A percentile compares a stretch with the other conserved stretches of the same genome.
phyloP scores from a whole-genome alignment of 1,140 invertebrate species.

The Drosophila nigromelanica region DNA sequence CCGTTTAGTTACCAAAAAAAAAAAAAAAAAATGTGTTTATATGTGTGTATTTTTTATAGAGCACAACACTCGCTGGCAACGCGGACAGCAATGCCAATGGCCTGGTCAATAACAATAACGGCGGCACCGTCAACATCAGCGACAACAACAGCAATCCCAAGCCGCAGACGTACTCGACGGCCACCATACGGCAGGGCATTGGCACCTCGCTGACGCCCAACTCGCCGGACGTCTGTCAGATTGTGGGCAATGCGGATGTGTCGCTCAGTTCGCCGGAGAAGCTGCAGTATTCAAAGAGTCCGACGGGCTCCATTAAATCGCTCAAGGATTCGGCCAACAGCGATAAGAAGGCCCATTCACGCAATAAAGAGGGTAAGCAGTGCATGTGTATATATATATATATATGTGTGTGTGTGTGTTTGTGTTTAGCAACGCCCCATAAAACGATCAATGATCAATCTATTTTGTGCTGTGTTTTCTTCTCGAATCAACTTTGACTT shows the following conservation, averaged over 20 bases:
- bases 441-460: slow-evolving; percentile 14
- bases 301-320: slow-evolving; percentile 80
- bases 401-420: neutral
- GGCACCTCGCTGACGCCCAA: slow-evolving; percentile 76
- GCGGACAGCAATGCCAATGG: slow-evolving; percentile 70
- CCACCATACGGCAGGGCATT: slow-evolving; percentile 80
- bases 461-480: slow-evolving; percentile 11
- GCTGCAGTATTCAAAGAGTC: slow-evolving; percentile 76
- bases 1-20: too few species aligned
- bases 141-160: slow-evolving; percentile 70
- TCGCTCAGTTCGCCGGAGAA: slow-evolving; percentile 74
- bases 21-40: neutral
- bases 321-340: slow-evolving; percentile 76
- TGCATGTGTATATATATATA: neutral
- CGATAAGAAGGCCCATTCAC: slow-evolving; percentile 79
- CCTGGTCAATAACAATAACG: slow-evolving; percentile 43
- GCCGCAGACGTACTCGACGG: slow-evolving; percentile 72
- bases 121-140: slow-evolving; percentile 49
- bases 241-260: slow-evolving; percentile 66
- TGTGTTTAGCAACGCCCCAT: slow-evolving; percentile 20
- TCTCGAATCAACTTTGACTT: slow-evolving; percentile 28
- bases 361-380: slow-evolving; percentile 82
- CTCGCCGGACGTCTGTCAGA: slow-evolving; percentile 79
- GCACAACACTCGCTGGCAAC: slow-evolving; percentile 2
- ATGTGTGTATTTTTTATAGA: slow-evolving; percentile 1